Percentiles rank a stretch among this genome's conserved stretches.
phyloP scores from a whole-genome alignment of 2,797 vertebrate genomes.

The Falco columbarius region DNA sequence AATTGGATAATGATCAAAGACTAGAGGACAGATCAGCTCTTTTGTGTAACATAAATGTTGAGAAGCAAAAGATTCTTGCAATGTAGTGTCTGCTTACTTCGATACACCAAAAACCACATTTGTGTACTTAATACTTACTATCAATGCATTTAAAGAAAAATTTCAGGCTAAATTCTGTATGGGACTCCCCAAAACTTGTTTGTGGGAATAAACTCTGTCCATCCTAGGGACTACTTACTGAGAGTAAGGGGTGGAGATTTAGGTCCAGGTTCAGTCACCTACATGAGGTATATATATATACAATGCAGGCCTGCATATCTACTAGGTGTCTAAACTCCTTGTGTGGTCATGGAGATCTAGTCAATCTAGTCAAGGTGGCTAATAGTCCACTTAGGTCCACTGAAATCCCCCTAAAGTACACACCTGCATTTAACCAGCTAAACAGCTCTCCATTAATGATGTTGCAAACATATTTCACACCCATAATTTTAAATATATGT shows the following conservation, averaged over 20 bases:
- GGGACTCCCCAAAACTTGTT: neutral
- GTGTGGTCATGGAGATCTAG: neutral
- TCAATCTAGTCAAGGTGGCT: neutral
- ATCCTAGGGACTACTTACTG: neutral
- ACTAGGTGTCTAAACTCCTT: neutral
- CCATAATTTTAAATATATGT: neutral
- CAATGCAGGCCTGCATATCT: neutral
- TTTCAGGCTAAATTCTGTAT: neutral
- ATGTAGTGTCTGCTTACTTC: neutral
- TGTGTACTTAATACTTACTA: neutral
- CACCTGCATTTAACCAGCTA: neutral
- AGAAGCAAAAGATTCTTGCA: neutral
- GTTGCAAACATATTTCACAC: neutral
- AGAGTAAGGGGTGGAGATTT: neutral
- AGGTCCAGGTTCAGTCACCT: neutral
- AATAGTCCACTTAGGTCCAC: neutral
- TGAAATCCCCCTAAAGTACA: neutral
- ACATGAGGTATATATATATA: neutral
- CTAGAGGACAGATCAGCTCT: neutral
- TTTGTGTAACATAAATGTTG: neutral
- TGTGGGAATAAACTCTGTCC: neutral
- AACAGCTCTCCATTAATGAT: neutral
- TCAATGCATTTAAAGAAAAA: neutral
- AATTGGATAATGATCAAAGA: constrained; percentile 23
- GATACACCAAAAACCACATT: neutral